Evolutionary conservation across 2,888 invertebrate genomes (phyloP).

Genomic region (Thereva nobilitata): DNA sequence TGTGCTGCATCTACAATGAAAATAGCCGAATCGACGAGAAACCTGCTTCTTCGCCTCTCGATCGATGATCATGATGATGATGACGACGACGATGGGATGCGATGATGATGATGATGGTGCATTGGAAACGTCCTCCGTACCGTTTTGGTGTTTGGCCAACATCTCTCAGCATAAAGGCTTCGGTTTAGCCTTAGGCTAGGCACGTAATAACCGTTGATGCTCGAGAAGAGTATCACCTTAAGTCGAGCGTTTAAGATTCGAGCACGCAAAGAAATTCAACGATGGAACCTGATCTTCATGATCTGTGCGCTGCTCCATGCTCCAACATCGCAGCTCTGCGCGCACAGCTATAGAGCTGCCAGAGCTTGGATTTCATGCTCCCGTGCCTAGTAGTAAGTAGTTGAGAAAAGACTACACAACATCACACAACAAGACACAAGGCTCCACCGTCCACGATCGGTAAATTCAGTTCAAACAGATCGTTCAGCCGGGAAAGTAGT

Average conservation of each 20-base stretch:
- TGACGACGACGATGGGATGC: too few species aligned
- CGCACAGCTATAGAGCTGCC: constrained; percentile 7
- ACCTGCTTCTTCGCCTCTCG: too few species aligned
- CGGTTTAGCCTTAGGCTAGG: neutral
- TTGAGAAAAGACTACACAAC: too few species aligned
- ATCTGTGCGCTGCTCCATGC: constrained; percentile 22
- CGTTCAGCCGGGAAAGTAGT: constrained; percentile 30
- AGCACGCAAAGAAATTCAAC: constrained; percentile 9
- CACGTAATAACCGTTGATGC: neutral
- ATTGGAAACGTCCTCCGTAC: too few species aligned
- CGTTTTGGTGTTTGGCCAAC: too few species aligned
- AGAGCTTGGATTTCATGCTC: constrained; percentile 16
- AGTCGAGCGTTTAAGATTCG: neutral
- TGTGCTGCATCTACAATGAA: too few species aligned
- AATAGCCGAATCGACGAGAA: too few species aligned
- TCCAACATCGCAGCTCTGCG: constrained; percentile 7
- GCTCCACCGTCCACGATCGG: neutral
- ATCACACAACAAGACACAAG: too few species aligned
- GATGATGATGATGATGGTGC: too few species aligned
- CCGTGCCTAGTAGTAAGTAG: too few species aligned
- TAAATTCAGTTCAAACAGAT: constrained; percentile 27
- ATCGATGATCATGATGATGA: too few species aligned
- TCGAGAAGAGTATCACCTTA: neutral
- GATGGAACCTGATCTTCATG: constrained; percentile 12
- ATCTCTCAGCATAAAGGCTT: too few species aligned